Evolutionary conservation across 2,797 vertebrate species (phyloP), one percentile per base, ranked within the genome.

Genomic region (Periophthalmus magnuspinnatus): DNA sequence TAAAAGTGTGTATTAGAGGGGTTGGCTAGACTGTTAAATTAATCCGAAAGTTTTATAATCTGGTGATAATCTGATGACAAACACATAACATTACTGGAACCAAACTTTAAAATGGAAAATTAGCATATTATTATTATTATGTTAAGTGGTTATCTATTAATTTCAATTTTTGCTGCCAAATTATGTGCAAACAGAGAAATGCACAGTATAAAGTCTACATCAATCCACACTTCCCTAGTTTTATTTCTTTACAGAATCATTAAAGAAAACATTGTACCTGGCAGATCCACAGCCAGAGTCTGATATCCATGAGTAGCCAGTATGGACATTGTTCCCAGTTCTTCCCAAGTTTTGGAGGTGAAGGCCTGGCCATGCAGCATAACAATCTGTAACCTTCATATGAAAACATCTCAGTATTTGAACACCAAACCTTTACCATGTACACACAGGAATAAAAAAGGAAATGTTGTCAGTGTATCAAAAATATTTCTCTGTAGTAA

Each of bases 341-440:
- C 93, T 72, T 98, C 96, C 97, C 97, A 99, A 0, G 94, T 97
- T 87, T 92, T 94, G 7, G 97, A 99, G 63, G 92, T 95, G 90
- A 97, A 99, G 1, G 96, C 95, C 81, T 96, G 97, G 33, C 97
- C 97, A 0, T 99, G 97, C 52, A 99, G 92, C 70, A 99, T 86
- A 22, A 99, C 92, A 69, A 99, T 93, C 54, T 96, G 91, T 0
- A 94, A 84, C 86, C 97, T 98, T 82, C 34, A 52, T 38, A 79
- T 5, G 70, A 67, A 71, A 57, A 57, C 5, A 52, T 45, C 41
- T 4, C 41, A 55, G 50, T 52, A 52, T 54, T 54, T 54, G 14
- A 54, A 21, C 10, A 21, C 9, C 21, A 54, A 54, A 22, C 16
- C 14, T 41, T 41, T 16, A 14, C 41, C 45, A 14, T 45, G 3